Evolutionary conservation across 2,888 invertebrate genomes (phyloP).

Genomic region (Lottia gigantea): DNA sequence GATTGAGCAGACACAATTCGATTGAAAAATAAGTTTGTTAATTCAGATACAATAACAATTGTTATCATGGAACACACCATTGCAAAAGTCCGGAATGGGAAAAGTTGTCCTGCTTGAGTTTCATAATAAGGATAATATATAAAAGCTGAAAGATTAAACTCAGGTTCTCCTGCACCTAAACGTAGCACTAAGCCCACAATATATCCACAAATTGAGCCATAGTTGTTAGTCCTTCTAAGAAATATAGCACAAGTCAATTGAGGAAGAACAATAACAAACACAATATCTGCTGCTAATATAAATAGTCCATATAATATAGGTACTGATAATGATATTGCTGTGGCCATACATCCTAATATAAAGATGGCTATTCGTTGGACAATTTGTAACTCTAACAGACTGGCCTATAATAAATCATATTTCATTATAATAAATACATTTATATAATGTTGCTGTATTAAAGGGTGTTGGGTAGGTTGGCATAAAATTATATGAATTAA

Average conservation of each 20-base stretch:
- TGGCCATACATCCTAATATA: conserved; percentile 42
- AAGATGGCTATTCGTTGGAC: conserved; percentile 47
- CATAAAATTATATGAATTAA: no score
- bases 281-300: conserved; percentile 58
- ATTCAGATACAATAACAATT: conserved; percentile 38
- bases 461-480: no score
- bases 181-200: conserved; percentile 82
- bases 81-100: conserved; percentile 94
- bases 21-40: conserved; percentile 12
- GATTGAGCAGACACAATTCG: neutral
- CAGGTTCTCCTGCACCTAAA: conserved; percentile 87
- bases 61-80: conserved; percentile 79
- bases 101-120: conserved; percentile 77
- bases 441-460: no score
- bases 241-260: conserved; percentile 56
- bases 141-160: conserved; percentile 83
- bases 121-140: conserved; percentile 84
- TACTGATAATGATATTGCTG: conserved; percentile 47
- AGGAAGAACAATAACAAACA: conserved; percentile 60
- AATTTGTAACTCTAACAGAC: conserved; percentile 42
- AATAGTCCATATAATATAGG: conserved; percentile 52
- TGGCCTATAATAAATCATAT: conserved; percentile 42
- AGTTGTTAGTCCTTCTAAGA: conserved; percentile 45
- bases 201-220: conserved; percentile 58
- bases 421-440: no score